Evolutionary conservation across 2,113 vertebrate species (phyloP), one percentile per base, ranked within the genome.

Genomic region (Oncorhynchus nerka): DNA sequence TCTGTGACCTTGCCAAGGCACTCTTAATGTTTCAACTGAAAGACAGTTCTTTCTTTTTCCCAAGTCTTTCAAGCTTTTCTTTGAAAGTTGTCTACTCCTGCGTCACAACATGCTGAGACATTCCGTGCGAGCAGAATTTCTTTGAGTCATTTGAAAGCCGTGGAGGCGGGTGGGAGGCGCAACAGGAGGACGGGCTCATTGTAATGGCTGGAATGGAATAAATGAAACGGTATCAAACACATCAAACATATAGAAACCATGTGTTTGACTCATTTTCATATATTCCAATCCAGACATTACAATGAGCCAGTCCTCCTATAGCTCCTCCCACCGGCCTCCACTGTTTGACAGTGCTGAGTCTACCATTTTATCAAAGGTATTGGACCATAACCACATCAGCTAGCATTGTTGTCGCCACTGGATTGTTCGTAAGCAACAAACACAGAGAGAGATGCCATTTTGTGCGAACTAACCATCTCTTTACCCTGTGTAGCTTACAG

Each of bases 1-100:
- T 24, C 64, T 30, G 24, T 69, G 76, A 82, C 78, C 81, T 84
- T 78, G 48, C 83, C 83, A 67, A 75, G 6, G 81, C 70, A 32
- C 75, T 71, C 9, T 39, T 39, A 74, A 77, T 55, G 73, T 72
- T 45, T 11, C 39, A 28, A 6, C 51, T 75, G 66, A 79, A 73
- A 75, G 75, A 75, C 71, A 73, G 22, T 20, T 30, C 67, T 81
- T 83, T 83, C 61, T 74, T 64, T 66, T 66, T 57, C 49, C 3
- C 3, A 3, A 66, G 76, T 62, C 81, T 83, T 86, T 84, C 75
- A 78, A 59, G 69, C 39, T 70, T 71, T 39, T 30, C 76, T 86
- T 81, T 81, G 74, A 83, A 86, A 79, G 11, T 81, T 82, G 71
- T 80, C 51, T 26, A 5, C 51, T 55, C 51, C 16, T 19, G 69